Evolutionary conservation across 2,113 vertebrate species (phyloP).

Genomic region (Platysternon megacephalum): DNA sequence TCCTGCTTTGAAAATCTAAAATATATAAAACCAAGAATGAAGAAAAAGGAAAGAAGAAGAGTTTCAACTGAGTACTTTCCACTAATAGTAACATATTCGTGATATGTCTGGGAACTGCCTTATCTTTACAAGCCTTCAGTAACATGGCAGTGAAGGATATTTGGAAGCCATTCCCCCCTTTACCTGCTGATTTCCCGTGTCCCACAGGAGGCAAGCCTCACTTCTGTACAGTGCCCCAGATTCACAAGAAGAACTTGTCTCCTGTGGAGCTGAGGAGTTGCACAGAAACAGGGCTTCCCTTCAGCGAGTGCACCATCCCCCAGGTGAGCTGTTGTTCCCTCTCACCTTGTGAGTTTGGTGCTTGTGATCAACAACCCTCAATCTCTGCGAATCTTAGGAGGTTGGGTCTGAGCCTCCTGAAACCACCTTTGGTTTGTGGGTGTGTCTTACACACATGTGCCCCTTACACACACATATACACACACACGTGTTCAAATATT

Average conservation of each 20-base stretch:
- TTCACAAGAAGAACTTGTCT: not conserved
- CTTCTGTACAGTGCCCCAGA: not conserved
- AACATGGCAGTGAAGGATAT: not conserved
- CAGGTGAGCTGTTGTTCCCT: not conserved
- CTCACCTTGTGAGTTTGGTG: not conserved
- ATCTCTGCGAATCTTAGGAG: not conserved
- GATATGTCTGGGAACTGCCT: constrained; percentile 5
- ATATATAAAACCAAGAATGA: not conserved
- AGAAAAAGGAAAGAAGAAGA: not conserved
- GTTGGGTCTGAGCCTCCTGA: not conserved
- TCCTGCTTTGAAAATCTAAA: constrained; percentile 25
- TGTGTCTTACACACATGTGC: not conserved
- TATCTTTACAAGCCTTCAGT: not conserved
- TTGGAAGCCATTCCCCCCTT: not conserved
- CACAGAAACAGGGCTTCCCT: not conserved
- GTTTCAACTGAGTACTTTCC: constrained; percentile 24
- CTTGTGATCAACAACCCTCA: not conserved
- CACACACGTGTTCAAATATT: no score
- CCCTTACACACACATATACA: no score
- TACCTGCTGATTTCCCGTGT: not conserved
- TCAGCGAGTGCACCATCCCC: accelerated
- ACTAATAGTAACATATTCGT: constrained; percentile 11
- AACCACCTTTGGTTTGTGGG: not conserved
- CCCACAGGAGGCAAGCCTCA: not conserved
- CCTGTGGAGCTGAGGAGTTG: not conserved